Percentiles rank a stretch among this genome's conserved stretches.
Evolutionary conservation across 2,888 invertebrate genomes (phyloP).

Genomic region (Lepidochrysops patricia): DNA sequence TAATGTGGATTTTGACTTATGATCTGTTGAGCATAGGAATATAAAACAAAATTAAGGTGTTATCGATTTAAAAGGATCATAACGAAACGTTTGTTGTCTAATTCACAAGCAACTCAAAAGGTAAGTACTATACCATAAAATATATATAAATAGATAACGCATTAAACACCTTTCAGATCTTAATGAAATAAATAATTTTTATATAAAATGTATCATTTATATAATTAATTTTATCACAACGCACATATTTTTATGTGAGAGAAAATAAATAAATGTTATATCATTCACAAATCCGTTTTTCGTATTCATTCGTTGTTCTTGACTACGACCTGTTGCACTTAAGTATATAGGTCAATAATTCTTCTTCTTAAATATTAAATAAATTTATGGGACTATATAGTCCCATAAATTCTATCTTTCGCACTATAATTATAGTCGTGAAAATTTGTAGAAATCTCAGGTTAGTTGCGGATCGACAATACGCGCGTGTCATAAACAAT

Average conservation of each 20-base stretch:
- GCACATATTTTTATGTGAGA: no score
- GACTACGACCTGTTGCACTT: neutral
- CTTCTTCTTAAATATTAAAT: neutral
- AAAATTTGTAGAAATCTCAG: neutral
- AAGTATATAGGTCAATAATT: neutral
- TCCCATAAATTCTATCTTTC: no score
- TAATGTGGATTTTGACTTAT: neutral
- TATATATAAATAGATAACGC: neutral
- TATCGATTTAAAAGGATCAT: neutral
- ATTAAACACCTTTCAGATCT: neutral
- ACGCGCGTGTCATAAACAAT: neutral
- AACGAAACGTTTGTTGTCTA: neutral
- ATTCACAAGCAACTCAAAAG: neutral
- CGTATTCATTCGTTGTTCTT: no score
- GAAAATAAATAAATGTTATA: no score
- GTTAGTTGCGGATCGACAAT: neutral
- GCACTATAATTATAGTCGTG: neutral
- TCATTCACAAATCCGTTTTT: no score
- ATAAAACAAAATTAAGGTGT: conserved; percentile 4
- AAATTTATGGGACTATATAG: no score
- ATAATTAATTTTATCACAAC: no score
- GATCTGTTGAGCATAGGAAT: neutral
- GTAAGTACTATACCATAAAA: neutral
- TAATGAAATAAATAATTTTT: no score
- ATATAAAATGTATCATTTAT: no score